phyloP scores from a whole-genome alignment of 1,140 invertebrate species.

The Habropoda laboriosa region DNA sequence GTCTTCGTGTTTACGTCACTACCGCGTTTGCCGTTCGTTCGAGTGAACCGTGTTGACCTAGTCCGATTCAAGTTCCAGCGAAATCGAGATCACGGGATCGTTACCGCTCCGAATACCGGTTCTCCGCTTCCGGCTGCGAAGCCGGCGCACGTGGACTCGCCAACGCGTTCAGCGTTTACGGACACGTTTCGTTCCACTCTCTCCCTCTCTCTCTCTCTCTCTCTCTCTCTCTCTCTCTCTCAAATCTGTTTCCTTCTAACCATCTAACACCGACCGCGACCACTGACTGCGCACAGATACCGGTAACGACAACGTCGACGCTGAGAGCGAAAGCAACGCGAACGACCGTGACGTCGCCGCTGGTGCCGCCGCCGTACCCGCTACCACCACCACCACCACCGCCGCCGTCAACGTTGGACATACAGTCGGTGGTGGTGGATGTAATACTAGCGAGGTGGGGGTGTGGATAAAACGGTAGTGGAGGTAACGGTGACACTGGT shows the following conservation, averaged over 20 bases:
- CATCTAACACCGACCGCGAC: conserved; percentile 35
- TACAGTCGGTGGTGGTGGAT: conserved; percentile 1
- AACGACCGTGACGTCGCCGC: conserved; percentile 20
- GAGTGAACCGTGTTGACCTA: background rate
- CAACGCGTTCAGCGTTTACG: conserved; percentile 19
- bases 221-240: too few species aligned
- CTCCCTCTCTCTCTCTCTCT: too few species aligned
- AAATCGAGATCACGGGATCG: background rate
- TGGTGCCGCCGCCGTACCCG: background rate
- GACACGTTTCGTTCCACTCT: background rate
- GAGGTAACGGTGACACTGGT: conserved; percentile 27
- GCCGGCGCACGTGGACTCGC: conserved; percentile 30
- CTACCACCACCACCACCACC: background rate
- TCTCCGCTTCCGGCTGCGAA: background rate
- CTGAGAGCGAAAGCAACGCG: conserved; percentile 47
- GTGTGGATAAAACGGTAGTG: background rate
- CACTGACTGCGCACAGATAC: conserved; percentile 45
- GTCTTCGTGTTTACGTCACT: conserved; percentile 3
- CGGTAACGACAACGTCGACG: conserved; percentile 35
- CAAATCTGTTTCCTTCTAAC: conserved; percentile 33
- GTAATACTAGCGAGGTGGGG: conserved; percentile 1
- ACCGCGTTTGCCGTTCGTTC: background rate
- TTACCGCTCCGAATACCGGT: background rate
- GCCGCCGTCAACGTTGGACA: conserved; percentile 9
- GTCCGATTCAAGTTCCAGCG: background rate